Base-by-base conservation (phyloP, 1,140 invertebrate species). In the Drosophila pandora region DNA sequence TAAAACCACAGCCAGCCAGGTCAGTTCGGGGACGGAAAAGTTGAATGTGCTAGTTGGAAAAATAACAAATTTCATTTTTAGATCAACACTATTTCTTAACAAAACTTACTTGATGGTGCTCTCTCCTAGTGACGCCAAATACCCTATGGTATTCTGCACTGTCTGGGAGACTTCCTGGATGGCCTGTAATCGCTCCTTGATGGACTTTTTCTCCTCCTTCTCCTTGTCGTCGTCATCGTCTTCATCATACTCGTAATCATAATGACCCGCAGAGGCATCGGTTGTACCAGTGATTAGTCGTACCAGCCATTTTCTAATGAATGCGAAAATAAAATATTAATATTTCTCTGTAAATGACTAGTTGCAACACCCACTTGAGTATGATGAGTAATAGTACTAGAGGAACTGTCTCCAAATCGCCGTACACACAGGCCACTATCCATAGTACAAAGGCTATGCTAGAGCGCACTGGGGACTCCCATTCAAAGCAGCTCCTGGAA, bases 11-110 rank as follows among this genome's bases (percentile, higher is more conserved):
- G 98, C 97, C 79, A 99, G 93, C 93, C 96, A 97, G 75, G 98
- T 98, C 55, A 99, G 93, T 93, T 99, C 99, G 53, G 98, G 98
- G 68, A 99, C 97, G 32, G 97, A 98, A 93, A 99, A 99, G 91
- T 99, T 99, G 93, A 99, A 98, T 59, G 98, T 96, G 92, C 97
- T 98, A 21, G 94, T 58, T 10, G 68, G 58, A 74, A 47, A 41
- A 43, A 2, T 23, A 17, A 17, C 17, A 17, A 17, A 17, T 2
- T 6, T 28, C n/a, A 43, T 43, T 23, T 12, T 2, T 5, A 17
- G 0, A 21, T 10, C 0, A 53, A 56, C 2, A 28, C 1, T 1
- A 37, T 9, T 2, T 9, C 5, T 3, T 1, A 0, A 10, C 0
- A 0, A 9, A 3, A 10, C 94, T 93, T 94, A 98, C 97, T 99